Evolutionary conservation across 2,888 invertebrate species (phyloP).

Genomic region (Cartodere bifasciata): DNA sequence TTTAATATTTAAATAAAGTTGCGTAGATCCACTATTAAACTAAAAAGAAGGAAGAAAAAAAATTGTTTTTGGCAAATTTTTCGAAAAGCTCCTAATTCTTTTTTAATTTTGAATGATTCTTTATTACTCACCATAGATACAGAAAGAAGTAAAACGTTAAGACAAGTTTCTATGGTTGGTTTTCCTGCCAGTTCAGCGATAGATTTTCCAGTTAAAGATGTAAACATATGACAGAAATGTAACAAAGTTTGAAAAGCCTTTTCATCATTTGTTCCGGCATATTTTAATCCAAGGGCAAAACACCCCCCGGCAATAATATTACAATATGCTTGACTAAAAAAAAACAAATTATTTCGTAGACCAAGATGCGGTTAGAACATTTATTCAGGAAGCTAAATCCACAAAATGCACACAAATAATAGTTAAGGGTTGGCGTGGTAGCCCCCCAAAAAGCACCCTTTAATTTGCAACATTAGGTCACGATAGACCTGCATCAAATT

Average conservation of each 20-base stretch:
- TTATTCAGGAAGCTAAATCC: neutral
- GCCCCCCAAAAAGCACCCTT: no score
- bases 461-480: no score
- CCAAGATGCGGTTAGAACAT: neutral
- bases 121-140: slow-evolving; percentile 67
- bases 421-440: no score
- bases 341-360: slow-evolving; percentile 1
- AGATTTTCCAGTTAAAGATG: slow-evolving; percentile 52
- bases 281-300: slow-evolving; percentile 84
- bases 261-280: slow-evolving; percentile 80
- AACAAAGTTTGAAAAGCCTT: slow-evolving; percentile 70
- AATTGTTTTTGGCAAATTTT: no score
- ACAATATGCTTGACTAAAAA: slow-evolving; percentile 82
- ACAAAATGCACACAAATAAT: slow-evolving; percentile 1
- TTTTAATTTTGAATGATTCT: no score
- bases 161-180: slow-evolving; percentile 78
- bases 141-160: slow-evolving; percentile 71
- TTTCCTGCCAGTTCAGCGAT: slow-evolving; percentile 81
- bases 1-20: no score
- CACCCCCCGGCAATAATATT: slow-evolving; percentile 92
- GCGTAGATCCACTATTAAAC: no score
- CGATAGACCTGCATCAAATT: no score
- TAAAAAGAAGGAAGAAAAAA: no score
- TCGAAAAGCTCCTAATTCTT: no score
- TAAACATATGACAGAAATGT: slow-evolving; percentile 57